Evolutionary conservation across 2,113 vertebrate genomes (phyloP).

Genomic region (Prochilodus magdalenae): DNA sequence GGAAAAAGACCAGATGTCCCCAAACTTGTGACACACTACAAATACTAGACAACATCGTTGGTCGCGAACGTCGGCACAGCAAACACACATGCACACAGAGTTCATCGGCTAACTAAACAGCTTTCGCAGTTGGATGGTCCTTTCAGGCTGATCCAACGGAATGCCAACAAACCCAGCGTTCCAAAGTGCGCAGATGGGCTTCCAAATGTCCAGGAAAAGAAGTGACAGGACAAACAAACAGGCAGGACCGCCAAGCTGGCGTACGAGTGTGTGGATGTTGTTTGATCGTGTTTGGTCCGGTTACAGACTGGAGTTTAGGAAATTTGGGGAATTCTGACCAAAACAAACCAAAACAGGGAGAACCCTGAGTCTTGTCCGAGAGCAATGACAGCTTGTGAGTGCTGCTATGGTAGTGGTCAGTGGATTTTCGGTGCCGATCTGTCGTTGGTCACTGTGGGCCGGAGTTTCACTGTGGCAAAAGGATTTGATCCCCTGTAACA

Average conservation of each 20-base stretch:
- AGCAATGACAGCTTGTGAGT: neutral
- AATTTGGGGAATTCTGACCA: slow-evolving; percentile 5
- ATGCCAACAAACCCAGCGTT: neutral
- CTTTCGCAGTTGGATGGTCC: neutral
- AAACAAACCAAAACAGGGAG: neutral
- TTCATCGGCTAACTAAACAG: neutral
- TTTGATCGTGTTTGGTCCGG: too few relatives aligned
- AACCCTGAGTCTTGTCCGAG: neutral
- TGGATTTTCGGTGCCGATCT: slow-evolving; percentile 84
- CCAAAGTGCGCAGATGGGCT: neutral
- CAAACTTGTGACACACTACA: neutral
- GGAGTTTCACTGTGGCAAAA: slow-evolving; percentile 90
- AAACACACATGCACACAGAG: slow-evolving; percentile 4
- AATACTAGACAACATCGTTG: neutral
- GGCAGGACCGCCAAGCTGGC: neutral
- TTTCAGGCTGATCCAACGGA: neutral
- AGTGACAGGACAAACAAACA: neutral
- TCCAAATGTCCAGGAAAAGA: neutral
- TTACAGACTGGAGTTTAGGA: neutral
- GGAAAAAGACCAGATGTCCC: neutral
- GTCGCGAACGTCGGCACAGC: neutral
- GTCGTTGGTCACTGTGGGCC: slow-evolving; percentile 88
- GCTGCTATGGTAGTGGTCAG: slow-evolving; percentile 51
- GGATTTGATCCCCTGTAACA: slow-evolving; percentile 87
- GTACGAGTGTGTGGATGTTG: too few relatives aligned